phyloP scores from a whole-genome alignment of 2,888 invertebrate species.

The Luperina nickerlii region DNA sequence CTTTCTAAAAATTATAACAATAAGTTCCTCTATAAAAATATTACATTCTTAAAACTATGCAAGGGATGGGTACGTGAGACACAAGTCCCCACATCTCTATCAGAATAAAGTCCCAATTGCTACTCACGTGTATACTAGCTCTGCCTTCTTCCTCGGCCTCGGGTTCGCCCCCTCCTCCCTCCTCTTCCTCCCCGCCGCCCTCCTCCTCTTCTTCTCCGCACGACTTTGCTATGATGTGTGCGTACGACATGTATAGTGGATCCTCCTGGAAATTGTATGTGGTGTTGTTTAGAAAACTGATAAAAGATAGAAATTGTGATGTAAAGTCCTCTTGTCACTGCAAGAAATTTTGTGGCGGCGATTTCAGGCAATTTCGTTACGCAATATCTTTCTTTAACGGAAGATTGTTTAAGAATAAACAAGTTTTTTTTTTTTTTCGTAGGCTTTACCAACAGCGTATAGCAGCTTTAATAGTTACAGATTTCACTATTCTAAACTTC shows the following conservation, averaged over 20 bases:
- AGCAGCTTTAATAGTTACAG: not conserved
- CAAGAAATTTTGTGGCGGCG: not conserved
- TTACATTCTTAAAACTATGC: too few relatives aligned
- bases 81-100: too few relatives aligned
- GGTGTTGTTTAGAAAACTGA: not conserved
- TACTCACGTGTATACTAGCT: conserved; percentile 97
- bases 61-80: too few relatives aligned
- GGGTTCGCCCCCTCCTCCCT: conserved; percentile 92
- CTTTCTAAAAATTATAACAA: too few relatives aligned
- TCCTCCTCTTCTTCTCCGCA: conserved; percentile 99
- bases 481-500: not conserved
- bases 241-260: conserved; percentile 98
- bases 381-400: not conserved
- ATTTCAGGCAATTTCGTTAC: not conserved
- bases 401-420: not conserved
- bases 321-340: not conserved
- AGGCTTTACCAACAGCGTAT: not conserved
- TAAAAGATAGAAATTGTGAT: not conserved
- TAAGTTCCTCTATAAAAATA: too few relatives aligned
- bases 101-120: not conserved
- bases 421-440: not conserved
- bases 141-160: conserved; percentile 93
- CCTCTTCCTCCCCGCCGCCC: conserved; percentile 96
- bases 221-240: conserved; percentile 99
- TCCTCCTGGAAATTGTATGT: conserved; percentile 92